Evolutionary conservation across 2,797 vertebrate genomes (phyloP).

Genomic region (Syndactyla subalaris): DNA sequence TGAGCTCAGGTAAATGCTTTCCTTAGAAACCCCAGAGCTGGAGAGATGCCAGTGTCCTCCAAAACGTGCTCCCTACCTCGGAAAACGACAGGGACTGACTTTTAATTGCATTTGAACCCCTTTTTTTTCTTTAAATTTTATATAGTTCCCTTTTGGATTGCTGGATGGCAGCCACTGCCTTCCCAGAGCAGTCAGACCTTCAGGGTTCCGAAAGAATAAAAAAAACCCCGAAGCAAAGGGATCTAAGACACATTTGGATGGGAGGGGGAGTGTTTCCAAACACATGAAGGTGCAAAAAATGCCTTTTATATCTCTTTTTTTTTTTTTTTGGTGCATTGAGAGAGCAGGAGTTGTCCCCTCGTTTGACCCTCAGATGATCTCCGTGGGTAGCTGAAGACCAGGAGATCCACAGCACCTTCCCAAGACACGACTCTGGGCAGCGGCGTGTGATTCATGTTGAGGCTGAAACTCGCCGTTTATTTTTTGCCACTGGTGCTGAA

Average conservation of each 20-base stretch:
- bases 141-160: neutral
- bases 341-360: neutral
- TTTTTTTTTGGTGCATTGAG: neutral
- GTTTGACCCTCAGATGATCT: neutral
- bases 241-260: neutral
- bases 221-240: accelerated
- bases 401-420: neutral
- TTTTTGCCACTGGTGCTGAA: neutral
- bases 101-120: neutral
- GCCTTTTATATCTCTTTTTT: neutral
- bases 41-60: neutral
- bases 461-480: neutral
- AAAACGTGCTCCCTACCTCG: neutral
- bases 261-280: neutral
- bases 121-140: neutral
- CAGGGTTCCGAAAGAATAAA: neutral
- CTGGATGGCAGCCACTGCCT: neutral
- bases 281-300: neutral
- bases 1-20: neutral
- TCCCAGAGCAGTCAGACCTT: neutral
- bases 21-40: neutral
- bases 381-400: neutral
- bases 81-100: accelerated
- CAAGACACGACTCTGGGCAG: neutral
- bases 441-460: neutral